phyloP scores from a whole-genome alignment of 2,113 vertebrate genomes.

The Podarcis raffonei region DNA sequence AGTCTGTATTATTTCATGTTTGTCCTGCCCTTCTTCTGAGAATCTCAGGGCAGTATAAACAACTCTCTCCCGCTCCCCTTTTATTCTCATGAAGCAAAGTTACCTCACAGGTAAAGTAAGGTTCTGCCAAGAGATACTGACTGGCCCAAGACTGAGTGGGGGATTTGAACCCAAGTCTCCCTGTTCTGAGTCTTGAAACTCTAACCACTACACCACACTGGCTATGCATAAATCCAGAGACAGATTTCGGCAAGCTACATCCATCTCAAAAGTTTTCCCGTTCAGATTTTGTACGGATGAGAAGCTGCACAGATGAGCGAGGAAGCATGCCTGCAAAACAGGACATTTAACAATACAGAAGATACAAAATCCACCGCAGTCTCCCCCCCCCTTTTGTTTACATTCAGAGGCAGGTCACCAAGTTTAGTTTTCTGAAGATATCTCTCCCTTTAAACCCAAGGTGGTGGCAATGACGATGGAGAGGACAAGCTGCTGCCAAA shows the following conservation, averaged over 20 bases:
- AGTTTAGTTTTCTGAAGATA: background rate
- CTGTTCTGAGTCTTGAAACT: background rate
- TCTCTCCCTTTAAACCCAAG: constrained; percentile 51
- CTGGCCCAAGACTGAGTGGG: background rate
- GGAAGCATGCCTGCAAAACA: background rate
- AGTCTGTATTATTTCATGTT: background rate
- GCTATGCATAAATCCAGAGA: background rate
- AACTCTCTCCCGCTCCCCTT: background rate
- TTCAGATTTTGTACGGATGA: background rate
- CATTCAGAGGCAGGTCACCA: background rate
- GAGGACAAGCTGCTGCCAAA: constrained; percentile 44
- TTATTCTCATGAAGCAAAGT: background rate
- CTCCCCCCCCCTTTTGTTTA: background rate
- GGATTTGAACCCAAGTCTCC: background rate
- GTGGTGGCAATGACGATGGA: constrained; percentile 49
- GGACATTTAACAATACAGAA: background rate
- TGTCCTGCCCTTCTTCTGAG: background rate
- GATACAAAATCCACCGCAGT: background rate
- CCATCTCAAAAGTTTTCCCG: background rate
- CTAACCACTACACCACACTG: background rate
- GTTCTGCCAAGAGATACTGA: background rate
- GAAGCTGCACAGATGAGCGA: background rate
- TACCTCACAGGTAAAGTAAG: background rate
- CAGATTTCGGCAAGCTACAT: background rate
- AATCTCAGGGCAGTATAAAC: background rate